Base-by-base conservation (phyloP, 2,888 invertebrate genomes). In the Volucella inanis region DNA sequence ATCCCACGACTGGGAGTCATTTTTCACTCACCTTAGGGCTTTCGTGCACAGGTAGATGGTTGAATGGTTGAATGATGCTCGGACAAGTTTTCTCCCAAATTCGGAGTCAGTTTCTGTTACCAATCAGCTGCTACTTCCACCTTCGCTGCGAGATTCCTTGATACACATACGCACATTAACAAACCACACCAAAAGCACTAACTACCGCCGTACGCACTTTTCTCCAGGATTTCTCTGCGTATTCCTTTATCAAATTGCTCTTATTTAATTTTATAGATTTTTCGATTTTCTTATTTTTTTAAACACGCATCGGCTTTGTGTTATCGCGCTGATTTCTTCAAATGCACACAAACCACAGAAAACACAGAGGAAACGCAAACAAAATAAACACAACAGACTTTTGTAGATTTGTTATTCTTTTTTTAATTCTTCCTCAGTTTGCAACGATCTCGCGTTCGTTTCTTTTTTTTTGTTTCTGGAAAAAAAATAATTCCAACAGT, bases 51-150 rank as follows among this genome's bases (percentile, higher is more conserved):
- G 84, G 75, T 79, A 61, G 71, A 75, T 75, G 55, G 71, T 71
- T 75, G 55, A 50, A 47, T 70, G 55, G 65, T 47, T 74, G 50
- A 18, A 67, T 67, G 79, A 43, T 82, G 57, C 18, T 47, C 62
- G n/a, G 39, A 43, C 11, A 47, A 10, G n/a, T 22, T 14, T 18
- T 38, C 50, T 59, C 57, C 59, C 45, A 31, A 78, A 70, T 70
- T 6, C 31, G 31, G 31, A 31, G 4, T 31, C 31, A 31, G 31
- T 31, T 31, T 39, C 43, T 54, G n/a, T 14, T 52, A 67, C 50
- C 61, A 54, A 84, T 84, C 84, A 84, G 84, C 79, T 76, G 84
- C 71, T 62, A 64, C 12, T 77, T 65, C 65, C 67, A 38, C 18
- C 15, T 38, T 43, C 38, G 43, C n/a, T 57, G 38, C 4, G 22